These are phyloP conservation scores for Periphyllus acericola DNA, from an alignment of 2,888 invertebrate species.

Conservation along the genomic window DNA sequence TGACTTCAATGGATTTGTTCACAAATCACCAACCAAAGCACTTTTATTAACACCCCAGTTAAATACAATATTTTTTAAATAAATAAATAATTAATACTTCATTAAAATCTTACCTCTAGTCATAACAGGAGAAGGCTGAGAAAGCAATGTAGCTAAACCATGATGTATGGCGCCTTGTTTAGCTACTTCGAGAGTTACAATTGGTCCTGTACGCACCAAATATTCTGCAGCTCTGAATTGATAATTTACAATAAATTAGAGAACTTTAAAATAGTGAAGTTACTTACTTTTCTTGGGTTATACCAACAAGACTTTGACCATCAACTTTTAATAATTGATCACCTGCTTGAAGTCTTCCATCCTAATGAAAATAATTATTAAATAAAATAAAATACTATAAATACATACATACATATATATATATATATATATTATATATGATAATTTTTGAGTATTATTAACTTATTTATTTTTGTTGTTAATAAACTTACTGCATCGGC, in stretches of 20 bases:
- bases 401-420: neutral
- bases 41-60: constrained; percentile 44
- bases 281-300: constrained; percentile 78
- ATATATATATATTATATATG: too few species aligned
- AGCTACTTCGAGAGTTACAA: constrained; percentile 94
- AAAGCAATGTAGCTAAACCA: constrained; percentile 90
- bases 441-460: too few species aligned
- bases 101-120: constrained; percentile 74
- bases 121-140: constrained; percentile 88
- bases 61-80: constrained; percentile 1
- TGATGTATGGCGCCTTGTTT: constrained; percentile 98
- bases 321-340: constrained; percentile 97
- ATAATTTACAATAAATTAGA: constrained; percentile 7
- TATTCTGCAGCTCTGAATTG: constrained; percentile 88
- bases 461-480: neutral
- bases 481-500: constrained; percentile 76
- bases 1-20: neutral
- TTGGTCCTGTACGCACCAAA: constrained; percentile 91
- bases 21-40: constrained; percentile 52
- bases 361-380: constrained; percentile 69
- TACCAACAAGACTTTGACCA: constrained; percentile 91
- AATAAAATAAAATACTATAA: neutral
- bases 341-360: constrained; percentile 94
- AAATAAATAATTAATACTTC: neutral
- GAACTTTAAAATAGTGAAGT: neutral